Evolutionary conservation across 1,140 invertebrate genomes (phyloP).

Genomic region (Dufourea novaeangliae): DNA sequence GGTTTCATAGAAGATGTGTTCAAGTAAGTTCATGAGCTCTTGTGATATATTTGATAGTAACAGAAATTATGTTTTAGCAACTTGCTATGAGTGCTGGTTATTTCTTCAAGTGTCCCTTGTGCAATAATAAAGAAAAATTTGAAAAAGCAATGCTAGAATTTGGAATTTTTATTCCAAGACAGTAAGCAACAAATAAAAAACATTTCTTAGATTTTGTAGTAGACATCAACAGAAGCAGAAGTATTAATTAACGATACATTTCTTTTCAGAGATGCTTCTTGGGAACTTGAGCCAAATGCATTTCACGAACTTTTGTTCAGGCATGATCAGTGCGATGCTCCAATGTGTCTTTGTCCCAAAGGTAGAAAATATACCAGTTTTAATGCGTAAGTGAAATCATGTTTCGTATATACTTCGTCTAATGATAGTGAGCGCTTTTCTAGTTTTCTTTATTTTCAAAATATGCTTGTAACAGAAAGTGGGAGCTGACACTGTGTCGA

Average conservation of each 20-base stretch:
- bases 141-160: constrained; percentile 83
- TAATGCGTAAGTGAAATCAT: constrained; percentile 78
- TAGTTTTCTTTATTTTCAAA: constrained; percentile 1
- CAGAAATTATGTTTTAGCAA: constrained; percentile 78
- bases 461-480: constrained; percentile 76
- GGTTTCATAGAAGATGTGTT: constrained; percentile 85
- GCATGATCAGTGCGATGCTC: constrained; percentile 83
- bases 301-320: constrained; percentile 84
- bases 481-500: constrained; percentile 83
- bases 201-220: background rate
- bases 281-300: constrained; percentile 86
- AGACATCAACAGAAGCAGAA: background rate
- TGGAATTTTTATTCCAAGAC: constrained; percentile 86
- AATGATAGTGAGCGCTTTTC: background rate
- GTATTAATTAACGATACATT: background rate
- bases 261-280: constrained; percentile 85
- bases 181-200: constrained; percentile 79
- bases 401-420: background rate
- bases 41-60: background rate
- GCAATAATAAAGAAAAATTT: constrained; percentile 85
- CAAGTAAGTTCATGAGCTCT: constrained; percentile 77
- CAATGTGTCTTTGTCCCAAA: constrained; percentile 83
- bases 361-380: constrained; percentile 81
- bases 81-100: constrained; percentile 85
- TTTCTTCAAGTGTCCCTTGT: constrained; percentile 87